Conservation (phyloP, 2,888 invertebrate genomes). For the Dione vanillae region DNA sequence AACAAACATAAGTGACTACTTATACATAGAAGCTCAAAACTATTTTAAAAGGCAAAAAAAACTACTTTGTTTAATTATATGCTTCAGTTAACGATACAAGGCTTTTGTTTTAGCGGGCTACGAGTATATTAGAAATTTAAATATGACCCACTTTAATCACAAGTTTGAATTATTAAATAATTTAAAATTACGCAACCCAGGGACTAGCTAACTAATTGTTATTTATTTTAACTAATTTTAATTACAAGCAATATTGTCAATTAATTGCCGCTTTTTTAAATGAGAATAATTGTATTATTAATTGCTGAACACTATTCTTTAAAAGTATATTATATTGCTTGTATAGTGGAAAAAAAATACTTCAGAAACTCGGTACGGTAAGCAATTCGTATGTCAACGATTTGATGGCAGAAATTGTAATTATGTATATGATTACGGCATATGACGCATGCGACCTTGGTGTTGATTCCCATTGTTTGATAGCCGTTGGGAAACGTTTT, state of each 20-base stretch:
- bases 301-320: background rate
- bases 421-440: conserved; percentile 65
- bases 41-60: conserved; percentile 43
- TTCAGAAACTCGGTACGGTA: conserved; percentile 45
- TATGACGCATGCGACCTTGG: conserved; percentile 75
- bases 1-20: conserved; percentile 40
- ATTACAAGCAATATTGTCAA: too few relatives aligned
- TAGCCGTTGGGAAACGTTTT: conserved; percentile 50
- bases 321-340: background rate
- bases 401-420: conserved; percentile 63
- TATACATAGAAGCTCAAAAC: conserved; percentile 36
- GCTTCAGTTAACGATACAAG: conserved; percentile 52
- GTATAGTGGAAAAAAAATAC: conserved; percentile 42
- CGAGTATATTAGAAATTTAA: conserved; percentile 46
- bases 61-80: conserved; percentile 50
- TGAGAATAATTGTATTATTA: background rate
- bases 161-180: conserved; percentile 9
- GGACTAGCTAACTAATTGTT: too few relatives aligned
- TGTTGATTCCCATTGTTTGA: conserved; percentile 76
- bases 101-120: conserved; percentile 58
- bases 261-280: background rate
- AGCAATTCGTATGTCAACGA: conserved; percentile 53
- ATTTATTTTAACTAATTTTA: too few relatives aligned
- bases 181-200: background rate
- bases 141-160: conserved; percentile 35